Evolutionary conservation across 2,113 vertebrate genomes (phyloP).

Genomic region (Psophia crepitans): DNA sequence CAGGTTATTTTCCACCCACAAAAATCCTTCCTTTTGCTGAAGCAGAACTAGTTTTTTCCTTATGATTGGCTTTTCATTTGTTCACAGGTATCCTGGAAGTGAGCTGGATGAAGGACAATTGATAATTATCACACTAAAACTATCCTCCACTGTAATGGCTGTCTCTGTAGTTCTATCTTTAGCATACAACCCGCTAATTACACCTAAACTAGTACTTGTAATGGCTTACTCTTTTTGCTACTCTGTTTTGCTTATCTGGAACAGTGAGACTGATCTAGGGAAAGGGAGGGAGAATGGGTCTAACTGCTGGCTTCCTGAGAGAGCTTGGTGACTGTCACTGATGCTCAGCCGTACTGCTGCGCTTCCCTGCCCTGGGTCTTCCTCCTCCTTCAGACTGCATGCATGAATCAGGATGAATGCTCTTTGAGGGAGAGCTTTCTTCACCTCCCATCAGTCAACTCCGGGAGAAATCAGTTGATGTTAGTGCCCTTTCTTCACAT

Average conservation of each 20-base stretch:
- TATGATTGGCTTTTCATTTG: not conserved
- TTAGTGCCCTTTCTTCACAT: not conserved
- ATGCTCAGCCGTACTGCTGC: not conserved
- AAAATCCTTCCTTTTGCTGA: constrained; percentile 4
- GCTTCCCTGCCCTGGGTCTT: not conserved
- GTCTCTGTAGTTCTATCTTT: not conserved
- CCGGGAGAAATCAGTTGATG: not conserved
- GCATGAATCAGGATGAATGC: not conserved
- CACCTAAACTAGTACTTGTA: not conserved
- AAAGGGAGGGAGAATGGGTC: not conserved
- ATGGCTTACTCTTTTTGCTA: not conserved
- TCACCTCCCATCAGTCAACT: not conserved
- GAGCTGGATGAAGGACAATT: constrained; percentile 28
- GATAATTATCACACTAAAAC: not conserved
- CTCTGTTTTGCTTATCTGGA: not conserved
- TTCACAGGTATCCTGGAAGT: constrained; percentile 5
- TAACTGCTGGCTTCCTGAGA: not conserved
- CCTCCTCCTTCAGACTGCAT: not conserved
- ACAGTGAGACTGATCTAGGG: not conserved
- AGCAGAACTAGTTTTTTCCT: constrained; percentile 17
- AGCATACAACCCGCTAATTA: not conserved
- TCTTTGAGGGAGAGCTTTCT: not conserved
- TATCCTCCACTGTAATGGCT: not conserved
- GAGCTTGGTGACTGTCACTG: rapidly evolving
- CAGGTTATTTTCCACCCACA: constrained; percentile 1